phyloP scores from a whole-genome alignment of 23 tunicate genomes.

The Ciona savignyi region DNA sequence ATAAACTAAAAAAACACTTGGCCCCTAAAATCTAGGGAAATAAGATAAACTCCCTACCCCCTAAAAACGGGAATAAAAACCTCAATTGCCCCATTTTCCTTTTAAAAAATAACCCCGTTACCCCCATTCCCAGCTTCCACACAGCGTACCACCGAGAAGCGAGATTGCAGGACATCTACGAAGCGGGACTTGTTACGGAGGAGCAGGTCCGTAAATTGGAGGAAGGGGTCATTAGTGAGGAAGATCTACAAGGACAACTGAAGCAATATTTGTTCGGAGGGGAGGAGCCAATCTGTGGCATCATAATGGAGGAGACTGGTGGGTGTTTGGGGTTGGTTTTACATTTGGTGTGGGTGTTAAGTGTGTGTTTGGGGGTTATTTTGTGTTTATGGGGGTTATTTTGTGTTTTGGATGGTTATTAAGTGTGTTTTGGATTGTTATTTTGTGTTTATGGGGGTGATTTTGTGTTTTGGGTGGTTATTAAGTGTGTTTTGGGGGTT shows the following conservation, averaged over 20 bases:
- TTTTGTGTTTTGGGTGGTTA: background rate
- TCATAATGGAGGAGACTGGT: slow-evolving; percentile 73
- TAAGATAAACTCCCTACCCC: too few relatives aligned
- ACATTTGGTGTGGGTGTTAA: background rate
- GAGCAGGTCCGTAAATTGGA: slow-evolving; percentile 58
- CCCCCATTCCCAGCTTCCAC: slow-evolving; percentile 31
- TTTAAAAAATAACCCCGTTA: too few relatives aligned
- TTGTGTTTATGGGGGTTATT: background rate
- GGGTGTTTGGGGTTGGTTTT: background rate
- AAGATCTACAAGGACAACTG: slow-evolving; percentile 60
- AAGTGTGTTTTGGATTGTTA: too few relatives aligned
- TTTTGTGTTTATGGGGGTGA: background rate
- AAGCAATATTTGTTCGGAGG: slow-evolving; percentile 87
- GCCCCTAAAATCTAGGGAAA: too few relatives aligned
- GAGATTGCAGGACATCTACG: slow-evolving; percentile 49
- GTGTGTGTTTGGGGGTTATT: background rate
- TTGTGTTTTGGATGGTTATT: too few relatives aligned
- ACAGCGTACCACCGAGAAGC: slow-evolving; percentile 80
- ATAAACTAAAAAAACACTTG: too few relatives aligned
- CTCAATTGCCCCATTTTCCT: too few relatives aligned
- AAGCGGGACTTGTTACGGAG: slow-evolving; percentile 82
- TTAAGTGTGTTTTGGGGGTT: background rate
- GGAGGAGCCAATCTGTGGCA: slow-evolving; percentile 91
- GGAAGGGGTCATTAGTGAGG: slow-evolving; percentile 43
- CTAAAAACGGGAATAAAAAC: too few relatives aligned